phyloP scores from a whole-genome alignment of 2,888 invertebrate species.

The Eubasilissa splendida region DNA sequence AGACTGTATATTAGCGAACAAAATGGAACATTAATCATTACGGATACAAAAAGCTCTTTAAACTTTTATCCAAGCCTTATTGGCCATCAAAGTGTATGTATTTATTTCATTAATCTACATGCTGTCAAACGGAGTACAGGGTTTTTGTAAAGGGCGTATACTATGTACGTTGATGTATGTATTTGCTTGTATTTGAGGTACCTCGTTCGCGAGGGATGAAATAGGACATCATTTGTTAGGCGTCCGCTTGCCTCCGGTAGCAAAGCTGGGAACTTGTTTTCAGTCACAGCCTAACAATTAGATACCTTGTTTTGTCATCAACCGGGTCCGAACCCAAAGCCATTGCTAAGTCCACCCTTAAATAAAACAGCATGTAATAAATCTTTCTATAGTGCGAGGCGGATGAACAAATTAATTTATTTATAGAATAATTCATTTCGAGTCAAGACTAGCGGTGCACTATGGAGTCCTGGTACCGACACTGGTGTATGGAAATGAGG shows the following conservation, averaged over 20 bases:
- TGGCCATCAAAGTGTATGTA: too few relatives aligned
- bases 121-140: not conserved
- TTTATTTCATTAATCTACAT: not conserved
- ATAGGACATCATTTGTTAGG: slow-evolving; percentile 42
- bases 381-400: not conserved
- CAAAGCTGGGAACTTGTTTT: slow-evolving; percentile 21
- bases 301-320: not conserved
- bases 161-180: too few relatives aligned
- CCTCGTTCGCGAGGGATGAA: slow-evolving; percentile 19
- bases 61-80: too few relatives aligned
- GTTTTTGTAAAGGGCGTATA: too few relatives aligned
- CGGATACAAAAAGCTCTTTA: too few relatives aligned
- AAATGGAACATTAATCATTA: too few relatives aligned
- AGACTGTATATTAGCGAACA: too few relatives aligned
- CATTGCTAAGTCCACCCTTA: slow-evolving; percentile 1
- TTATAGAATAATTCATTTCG: too few relatives aligned
- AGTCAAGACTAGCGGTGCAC: too few relatives aligned
- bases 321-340: not conserved
- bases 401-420: too few relatives aligned
- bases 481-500: too few relatives aligned
- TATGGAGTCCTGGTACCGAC: too few relatives aligned
- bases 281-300: not conserved
- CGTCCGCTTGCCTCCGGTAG: slow-evolving; percentile 33
- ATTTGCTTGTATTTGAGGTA: slow-evolving; percentile 2
- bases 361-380: not conserved